Percentiles rank a stretch among this genome's conserved stretches.
Conservation (phyloP, 2,888 invertebrate species). For the Ernsta delagoae region DNA sequence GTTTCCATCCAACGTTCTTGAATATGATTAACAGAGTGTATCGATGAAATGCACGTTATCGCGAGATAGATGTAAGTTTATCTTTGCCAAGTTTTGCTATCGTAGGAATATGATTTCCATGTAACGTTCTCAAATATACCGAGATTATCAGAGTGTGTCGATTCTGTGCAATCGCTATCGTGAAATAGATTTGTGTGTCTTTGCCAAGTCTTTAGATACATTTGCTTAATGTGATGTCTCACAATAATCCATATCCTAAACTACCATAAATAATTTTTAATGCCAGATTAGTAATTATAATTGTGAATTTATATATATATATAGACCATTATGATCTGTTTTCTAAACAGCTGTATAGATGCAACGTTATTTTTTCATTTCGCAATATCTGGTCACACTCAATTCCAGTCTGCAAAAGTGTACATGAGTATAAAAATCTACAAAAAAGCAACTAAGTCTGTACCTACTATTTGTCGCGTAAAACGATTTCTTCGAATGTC, state of each 20-base stretch:
- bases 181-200: not conserved
- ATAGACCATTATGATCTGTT: no score
- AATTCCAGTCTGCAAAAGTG: no score
- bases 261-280: no score
- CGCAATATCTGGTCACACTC: no score
- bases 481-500: not conserved
- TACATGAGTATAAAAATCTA: not conserved
- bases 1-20: not conserved
- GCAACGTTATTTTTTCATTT: no score
- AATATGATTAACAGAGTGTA: constrained; percentile 8
- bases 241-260: no score
- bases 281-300: no score
- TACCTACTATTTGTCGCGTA: not conserved
- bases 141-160: constrained; percentile 3
- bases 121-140: not conserved
- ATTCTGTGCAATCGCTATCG: constrained; percentile 1
- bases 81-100: constrained; percentile 10
- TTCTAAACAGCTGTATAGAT: no score
- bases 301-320: no score
- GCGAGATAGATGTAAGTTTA: not conserved
- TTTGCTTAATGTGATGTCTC: no score
- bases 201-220: not conserved
- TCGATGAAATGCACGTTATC: constrained; percentile 8
- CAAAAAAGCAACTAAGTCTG: not conserved
- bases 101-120: not conserved